Percentiles rank a stretch among this genome's conserved stretches.
Conservation (phyloP, 2,888 invertebrate species). For the Linnaemya tessellans region DNA sequence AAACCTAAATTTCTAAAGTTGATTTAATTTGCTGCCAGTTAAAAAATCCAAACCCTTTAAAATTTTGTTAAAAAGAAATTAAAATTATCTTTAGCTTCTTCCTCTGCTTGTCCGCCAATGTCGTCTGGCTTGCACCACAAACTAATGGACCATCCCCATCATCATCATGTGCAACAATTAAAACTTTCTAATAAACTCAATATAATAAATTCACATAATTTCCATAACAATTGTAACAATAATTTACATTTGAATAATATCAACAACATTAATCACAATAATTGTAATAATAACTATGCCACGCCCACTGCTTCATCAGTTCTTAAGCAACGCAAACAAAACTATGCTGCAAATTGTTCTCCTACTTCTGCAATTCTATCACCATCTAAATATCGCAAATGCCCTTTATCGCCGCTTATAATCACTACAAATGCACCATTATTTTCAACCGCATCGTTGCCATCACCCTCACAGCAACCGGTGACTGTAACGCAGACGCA, state of each 20-base stretch:
- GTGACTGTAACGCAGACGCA: conserved; percentile 23
- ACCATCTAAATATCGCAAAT: conserved; percentile 75
- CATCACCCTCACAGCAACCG: conserved; percentile 55
- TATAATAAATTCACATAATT: conserved; percentile 43
- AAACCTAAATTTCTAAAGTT: not conserved
- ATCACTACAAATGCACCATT: conserved; percentile 70
- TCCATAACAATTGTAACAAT: conserved; percentile 30
- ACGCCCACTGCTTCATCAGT: conserved; percentile 78
- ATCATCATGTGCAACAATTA: conserved; percentile 27
- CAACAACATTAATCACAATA: conserved; percentile 72
- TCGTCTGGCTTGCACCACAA: conserved; percentile 61
- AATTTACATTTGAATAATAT: conserved; percentile 74
- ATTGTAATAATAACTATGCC: conserved; percentile 75
- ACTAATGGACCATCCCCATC: conserved; percentile 51
- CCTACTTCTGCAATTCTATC: conserved; percentile 72
- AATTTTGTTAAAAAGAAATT: conserved; percentile 24
- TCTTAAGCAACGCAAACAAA: conserved; percentile 74
- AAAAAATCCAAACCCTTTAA: not conserved
- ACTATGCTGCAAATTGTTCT: conserved; percentile 41
- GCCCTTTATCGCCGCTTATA: conserved; percentile 78
- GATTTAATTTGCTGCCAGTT: not conserved
- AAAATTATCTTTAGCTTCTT: conserved; percentile 65
- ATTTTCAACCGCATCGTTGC: conserved; percentile 69
- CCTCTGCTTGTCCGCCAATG: conserved; percentile 55
- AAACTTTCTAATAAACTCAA: conserved; percentile 53